Evolutionary conservation across 2,888 invertebrate species (phyloP), one percentile per base, ranked within the genome.

Genomic region (Lochmaea crataegi): DNA sequence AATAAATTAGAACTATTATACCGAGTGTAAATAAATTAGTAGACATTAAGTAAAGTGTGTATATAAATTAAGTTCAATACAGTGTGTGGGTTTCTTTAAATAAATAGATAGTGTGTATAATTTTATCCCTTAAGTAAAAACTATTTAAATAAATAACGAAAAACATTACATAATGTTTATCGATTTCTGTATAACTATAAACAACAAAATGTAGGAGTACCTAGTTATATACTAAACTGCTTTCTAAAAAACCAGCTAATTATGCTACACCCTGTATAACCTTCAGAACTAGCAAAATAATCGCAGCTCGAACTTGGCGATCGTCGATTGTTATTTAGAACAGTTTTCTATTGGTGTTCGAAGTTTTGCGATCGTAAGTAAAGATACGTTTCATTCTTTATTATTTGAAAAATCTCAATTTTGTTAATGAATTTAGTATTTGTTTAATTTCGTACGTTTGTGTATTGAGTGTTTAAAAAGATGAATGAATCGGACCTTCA

Each of bases 401-500:
- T 41, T 58, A 41, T 41, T 61, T 18, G 45, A 58, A 58, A 58
- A 58, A 18, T 6, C 18, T 11, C 42, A 63, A 42, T 61, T 42
- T 51, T 51, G 32, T 48, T 22, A 68, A 68, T 68, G 68, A 61
- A 68, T 16, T n/a, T 61, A 32, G 60, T 68, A 12, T 57, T 65
- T 66, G 66, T 63, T 63, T 41, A 38, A 16, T 41, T 63, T 63
- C 2, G 42, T 42, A 63, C 16, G 53, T 53, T 42, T 11, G 42
- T 63, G 18, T 16, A 42, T 9, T n/a, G n/a, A 42, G 63, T 38
- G 22, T 65, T 51, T 65, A 14, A 45, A 53, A 76, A 76, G 26
- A 92, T 94, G 93, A 92, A 93, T 87, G 94, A 94, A 86, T 90
- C 91, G 84, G 92, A 93, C 85, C 84, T 95, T 75, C 90, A 91